Evolutionary conservation across 2,113 vertebrate genomes (phyloP).

Genomic region (Acrocephalus arundinaceus): DNA sequence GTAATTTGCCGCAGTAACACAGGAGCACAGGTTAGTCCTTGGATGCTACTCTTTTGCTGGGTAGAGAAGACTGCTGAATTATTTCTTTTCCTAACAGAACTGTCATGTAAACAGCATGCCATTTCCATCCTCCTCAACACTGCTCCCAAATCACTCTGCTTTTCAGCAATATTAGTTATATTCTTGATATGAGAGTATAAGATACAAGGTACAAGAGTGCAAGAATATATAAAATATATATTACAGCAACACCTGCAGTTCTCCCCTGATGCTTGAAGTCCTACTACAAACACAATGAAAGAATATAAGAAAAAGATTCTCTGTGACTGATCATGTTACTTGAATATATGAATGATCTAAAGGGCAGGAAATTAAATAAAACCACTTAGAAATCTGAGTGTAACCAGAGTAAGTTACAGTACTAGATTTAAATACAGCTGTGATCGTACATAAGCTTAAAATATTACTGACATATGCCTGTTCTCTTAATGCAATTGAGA

Average conservation of each 20-base stretch:
- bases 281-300: not conserved
- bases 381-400: not conserved
- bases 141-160: not conserved
- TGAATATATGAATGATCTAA: not conserved
- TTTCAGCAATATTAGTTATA: not conserved
- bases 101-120: not conserved
- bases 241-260: not conserved
- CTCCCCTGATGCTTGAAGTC: not conserved
- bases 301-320: not conserved
- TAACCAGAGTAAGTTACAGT: not conserved
- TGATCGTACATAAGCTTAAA: not conserved
- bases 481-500: slow-evolving; percentile 24
- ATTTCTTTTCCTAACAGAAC: not conserved
- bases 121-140: not conserved
- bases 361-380: slow-evolving; percentile 6
- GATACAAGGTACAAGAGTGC: not conserved
- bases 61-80: not conserved
- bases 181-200: not conserved
- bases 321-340: not conserved
- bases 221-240: not conserved
- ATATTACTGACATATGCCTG: not conserved
- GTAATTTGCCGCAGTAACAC: not conserved
- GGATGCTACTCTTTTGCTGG: not conserved
- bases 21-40: not conserved
- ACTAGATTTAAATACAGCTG: not conserved